These are phyloP conservation scores for Hydroisotoma schaefferi DNA, from an alignment of 2,888 invertebrate genomes.

Conservation along the genomic window DNA sequence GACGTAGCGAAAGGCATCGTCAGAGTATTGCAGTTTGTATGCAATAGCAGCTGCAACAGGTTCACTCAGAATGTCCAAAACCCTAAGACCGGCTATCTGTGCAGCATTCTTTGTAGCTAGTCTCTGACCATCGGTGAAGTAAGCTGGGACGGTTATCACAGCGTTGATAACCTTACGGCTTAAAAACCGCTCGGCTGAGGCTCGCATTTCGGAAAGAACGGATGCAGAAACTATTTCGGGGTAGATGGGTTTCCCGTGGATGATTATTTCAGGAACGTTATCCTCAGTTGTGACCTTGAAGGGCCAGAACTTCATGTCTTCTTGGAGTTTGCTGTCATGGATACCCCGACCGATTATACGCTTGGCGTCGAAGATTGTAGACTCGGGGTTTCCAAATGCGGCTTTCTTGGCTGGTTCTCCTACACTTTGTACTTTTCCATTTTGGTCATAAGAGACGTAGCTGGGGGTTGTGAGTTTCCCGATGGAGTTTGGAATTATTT, in stretches of 20 bases:
- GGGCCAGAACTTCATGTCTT: slow-evolving; percentile 36
- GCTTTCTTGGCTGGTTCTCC: slow-evolving; percentile 78
- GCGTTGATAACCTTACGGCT: slow-evolving; percentile 64
- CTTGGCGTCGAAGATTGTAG: slow-evolving; percentile 57
- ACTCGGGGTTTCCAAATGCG: slow-evolving; percentile 60
- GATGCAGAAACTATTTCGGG: slow-evolving; percentile 33
- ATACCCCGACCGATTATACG: slow-evolving; percentile 32
- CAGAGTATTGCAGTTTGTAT: slow-evolving; percentile 57
- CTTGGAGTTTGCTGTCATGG: slow-evolving; percentile 19
- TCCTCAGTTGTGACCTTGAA: slow-evolving; percentile 50
- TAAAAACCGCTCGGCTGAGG: slow-evolving; percentile 23
- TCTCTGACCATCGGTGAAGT: slow-evolving; percentile 65
- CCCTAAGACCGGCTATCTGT: slow-evolving; percentile 73
- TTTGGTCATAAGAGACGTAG: slow-evolving; percentile 10
- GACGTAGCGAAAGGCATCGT: slow-evolving; percentile 11
- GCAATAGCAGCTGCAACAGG: slow-evolving; percentile 54
- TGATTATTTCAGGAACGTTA: slow-evolving; percentile 59
- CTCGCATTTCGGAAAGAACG: slow-evolving; percentile 20
- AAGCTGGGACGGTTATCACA: slow-evolving; percentile 76
- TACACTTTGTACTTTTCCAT: not conserved
- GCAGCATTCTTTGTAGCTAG: slow-evolving; percentile 80
- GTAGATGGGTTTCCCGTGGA: slow-evolving; percentile 10
- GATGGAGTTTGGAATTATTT: slow-evolving; percentile 24
- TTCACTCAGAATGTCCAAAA: slow-evolving; percentile 83
- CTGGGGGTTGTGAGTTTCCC: slow-evolving; percentile 15